Percentiles rank a stretch among this genome's conserved stretches.
Conservation (phyloP, 1,140 invertebrate genomes). For the Ooceraea biroi region DNA sequence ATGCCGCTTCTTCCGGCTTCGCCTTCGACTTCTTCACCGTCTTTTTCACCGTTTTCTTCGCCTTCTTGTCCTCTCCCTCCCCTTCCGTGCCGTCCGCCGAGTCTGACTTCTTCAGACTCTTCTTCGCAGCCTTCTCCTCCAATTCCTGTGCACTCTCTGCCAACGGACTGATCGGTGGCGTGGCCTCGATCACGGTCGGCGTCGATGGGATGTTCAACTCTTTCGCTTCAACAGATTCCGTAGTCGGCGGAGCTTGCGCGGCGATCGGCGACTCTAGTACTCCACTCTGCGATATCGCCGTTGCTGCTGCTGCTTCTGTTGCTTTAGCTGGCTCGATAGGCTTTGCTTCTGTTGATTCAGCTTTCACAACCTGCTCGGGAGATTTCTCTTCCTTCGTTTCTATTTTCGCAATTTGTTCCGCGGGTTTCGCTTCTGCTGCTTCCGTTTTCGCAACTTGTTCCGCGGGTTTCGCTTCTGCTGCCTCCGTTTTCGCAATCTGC, state of each 20-base stretch:
- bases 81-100: conserved; percentile 48
- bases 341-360: conserved; percentile 10
- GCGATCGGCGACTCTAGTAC: conserved; percentile 28
- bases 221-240: conserved; percentile 70
- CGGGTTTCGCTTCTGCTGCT: not conserved
- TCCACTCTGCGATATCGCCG: conserved; percentile 25
- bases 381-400: not conserved
- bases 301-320: conserved; percentile 13
- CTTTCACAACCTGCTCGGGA: conserved; percentile 11
- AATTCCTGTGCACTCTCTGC: conserved; percentile 29
- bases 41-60: conserved; percentile 81
- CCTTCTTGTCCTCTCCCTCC: conserved; percentile 71
- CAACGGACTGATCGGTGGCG: conserved; percentile 80
- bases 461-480: conserved; percentile 21
- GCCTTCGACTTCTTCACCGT: conserved; percentile 76
- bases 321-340: not conserved
- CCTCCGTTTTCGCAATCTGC: conserved; percentile 28
- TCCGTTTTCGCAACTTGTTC: not conserved
- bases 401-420: not conserved
- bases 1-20: conserved; percentile 69
- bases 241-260: not conserved
- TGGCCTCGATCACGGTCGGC: conserved; percentile 79
- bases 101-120: conserved; percentile 49
- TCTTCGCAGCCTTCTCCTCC: conserved; percentile 59
- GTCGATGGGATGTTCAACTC: conserved; percentile 74